phyloP scores from a whole-genome alignment of 2,113 vertebrate species.

The Nicator chloris region DNA sequence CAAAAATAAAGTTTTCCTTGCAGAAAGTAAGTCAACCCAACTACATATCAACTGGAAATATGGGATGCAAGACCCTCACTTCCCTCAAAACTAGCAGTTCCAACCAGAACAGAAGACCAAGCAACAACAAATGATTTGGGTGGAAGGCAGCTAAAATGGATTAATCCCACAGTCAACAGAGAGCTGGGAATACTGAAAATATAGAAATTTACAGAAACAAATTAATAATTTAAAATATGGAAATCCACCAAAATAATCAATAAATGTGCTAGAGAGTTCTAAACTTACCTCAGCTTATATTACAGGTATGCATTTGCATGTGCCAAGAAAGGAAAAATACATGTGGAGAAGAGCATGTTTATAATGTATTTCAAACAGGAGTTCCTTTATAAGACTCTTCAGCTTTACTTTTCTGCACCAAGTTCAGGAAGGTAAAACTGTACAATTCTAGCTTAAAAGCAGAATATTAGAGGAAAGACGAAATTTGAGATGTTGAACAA shows the following conservation, averaged over 20 bases:
- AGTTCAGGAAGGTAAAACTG: not conserved
- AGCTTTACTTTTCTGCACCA: not conserved
- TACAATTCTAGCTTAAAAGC: not conserved
- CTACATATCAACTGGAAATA: not conserved
- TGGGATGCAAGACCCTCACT: not conserved
- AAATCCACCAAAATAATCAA: not conserved
- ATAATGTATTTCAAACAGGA: not conserved
- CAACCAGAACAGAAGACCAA: not conserved
- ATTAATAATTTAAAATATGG: not conserved
- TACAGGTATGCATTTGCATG: not conserved
- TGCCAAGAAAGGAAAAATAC: not conserved
- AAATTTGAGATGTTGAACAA: not conserved
- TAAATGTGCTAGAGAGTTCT: not conserved
- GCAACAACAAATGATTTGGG: not conserved
- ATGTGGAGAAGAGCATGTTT: rapidly evolving
- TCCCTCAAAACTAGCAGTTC: not conserved
- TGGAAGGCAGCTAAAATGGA: not conserved
- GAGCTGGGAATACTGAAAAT: not conserved
- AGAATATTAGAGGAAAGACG: not conserved
- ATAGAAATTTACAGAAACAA: not conserved
- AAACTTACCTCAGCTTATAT: not conserved
- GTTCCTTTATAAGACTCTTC: not conserved
- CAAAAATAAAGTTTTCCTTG: not conserved
- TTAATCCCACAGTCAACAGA: not conserved
- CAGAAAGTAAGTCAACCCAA: not conserved